These are phyloP conservation scores for Clupea harengus DNA, from an alignment of 2,113 vertebrate genomes.

Conservation along the genomic window DNA sequence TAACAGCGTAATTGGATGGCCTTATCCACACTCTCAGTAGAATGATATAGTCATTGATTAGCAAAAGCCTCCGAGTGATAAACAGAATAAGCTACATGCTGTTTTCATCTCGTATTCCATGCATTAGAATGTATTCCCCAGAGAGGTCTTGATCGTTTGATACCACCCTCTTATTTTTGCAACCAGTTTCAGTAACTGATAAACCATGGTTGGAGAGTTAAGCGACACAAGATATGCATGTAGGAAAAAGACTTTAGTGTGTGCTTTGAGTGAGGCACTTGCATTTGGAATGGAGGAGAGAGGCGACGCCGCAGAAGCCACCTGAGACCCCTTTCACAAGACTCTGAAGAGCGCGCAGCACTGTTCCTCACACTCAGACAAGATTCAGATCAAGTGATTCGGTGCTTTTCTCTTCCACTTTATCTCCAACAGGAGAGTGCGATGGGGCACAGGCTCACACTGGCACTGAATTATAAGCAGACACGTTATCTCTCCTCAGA, in stretches of 20 bases:
- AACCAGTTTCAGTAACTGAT: slow-evolving; percentile 34
- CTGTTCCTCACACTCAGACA: background rate
- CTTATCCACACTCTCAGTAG: background rate
- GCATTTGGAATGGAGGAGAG: slow-evolving; percentile 23
- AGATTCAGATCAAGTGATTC: background rate
- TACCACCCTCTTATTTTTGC: slow-evolving; percentile 38
- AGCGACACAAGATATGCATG: background rate
- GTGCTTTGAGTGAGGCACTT: background rate
- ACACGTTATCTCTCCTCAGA: background rate
- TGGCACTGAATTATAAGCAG: background rate
- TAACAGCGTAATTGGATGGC: slow-evolving; percentile 28
- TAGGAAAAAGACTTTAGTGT: background rate
- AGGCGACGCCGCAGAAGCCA: slow-evolving; percentile 13
- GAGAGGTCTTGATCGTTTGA: slow-evolving; percentile 5
- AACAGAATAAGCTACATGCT: background rate
- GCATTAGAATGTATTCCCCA: background rate
- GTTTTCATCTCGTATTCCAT: slow-evolving; percentile 23
- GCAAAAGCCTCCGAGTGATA: slow-evolving; percentile 29
- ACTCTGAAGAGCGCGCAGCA: background rate
- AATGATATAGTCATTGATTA: slow-evolving; percentile 24
- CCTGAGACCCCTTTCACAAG: slow-evolving; percentile 10
- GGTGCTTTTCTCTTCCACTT: background rate
- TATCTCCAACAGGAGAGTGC: background rate
- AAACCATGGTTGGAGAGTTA: slow-evolving; percentile 14
- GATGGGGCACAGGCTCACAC: background rate